Conservation (phyloP, 2,113 vertebrate genomes). For the Mesitornis unicolor region DNA sequence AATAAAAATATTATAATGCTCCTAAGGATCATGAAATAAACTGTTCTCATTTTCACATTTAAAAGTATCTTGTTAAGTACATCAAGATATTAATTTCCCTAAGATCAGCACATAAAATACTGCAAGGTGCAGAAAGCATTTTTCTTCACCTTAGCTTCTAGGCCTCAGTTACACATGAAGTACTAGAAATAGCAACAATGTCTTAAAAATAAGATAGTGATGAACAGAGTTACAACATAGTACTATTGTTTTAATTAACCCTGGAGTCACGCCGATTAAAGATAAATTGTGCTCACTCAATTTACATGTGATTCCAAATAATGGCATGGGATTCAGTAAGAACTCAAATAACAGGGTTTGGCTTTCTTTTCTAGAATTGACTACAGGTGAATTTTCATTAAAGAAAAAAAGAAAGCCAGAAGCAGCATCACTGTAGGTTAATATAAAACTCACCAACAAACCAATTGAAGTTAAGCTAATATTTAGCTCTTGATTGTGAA, state of each 20-base stretch:
- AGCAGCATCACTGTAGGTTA: not conserved
- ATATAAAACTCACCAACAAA: slow-evolving; percentile 84
- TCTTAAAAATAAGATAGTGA: not conserved
- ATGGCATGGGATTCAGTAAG: not conserved
- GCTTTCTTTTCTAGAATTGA: not conserved
- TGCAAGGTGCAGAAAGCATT: not conserved
- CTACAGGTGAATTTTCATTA: not conserved
- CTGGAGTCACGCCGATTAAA: not conserved
- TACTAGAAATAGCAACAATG: not conserved
- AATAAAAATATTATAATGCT: not conserved
- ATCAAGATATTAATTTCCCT: not conserved
- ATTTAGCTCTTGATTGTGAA: slow-evolving; percentile 99
- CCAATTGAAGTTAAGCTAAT: slow-evolving; percentile 99
- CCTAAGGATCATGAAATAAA: not conserved
- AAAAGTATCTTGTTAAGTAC: not conserved
- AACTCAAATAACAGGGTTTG: not conserved
- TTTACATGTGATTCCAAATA: not conserved
- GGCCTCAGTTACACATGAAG: not conserved
- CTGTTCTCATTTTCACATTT: not conserved
- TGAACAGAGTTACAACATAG: not conserved
- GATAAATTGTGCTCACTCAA: not conserved
- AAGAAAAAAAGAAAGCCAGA: not conserved
- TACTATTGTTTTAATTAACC: not conserved
- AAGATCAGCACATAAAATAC: not conserved
- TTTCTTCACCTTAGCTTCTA: not conserved